A percentile compares a stretch with the other conserved stretches of the same genome.
These are phyloP conservation scores for Eupsittula cactorum DNA, from an alignment of 2,113 vertebrate genomes.

Conservation along the genomic window DNA sequence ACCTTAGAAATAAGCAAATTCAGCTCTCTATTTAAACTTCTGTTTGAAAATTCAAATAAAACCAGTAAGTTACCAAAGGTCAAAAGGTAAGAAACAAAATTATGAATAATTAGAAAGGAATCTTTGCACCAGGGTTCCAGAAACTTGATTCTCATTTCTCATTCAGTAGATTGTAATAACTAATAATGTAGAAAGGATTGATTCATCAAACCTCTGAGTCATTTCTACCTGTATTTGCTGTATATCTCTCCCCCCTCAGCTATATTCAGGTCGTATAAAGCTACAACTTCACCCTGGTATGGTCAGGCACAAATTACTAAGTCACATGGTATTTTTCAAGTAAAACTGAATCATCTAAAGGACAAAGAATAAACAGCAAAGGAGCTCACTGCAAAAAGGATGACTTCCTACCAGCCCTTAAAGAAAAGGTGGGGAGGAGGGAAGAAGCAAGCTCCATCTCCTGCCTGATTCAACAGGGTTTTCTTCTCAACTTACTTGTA, in stretches of 20 bases:
- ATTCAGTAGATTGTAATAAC: background rate
- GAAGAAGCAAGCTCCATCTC: background rate
- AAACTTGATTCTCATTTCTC: background rate
- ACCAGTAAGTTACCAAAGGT: background rate
- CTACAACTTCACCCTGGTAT: conserved; percentile 2
- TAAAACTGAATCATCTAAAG: conserved; percentile 60
- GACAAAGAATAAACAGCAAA: conserved; percentile 44
- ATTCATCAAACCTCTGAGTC: background rate
- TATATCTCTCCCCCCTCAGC: background rate
- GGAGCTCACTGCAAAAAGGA: conserved; percentile 26
- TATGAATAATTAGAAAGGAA: background rate
- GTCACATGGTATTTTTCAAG: conserved; percentile 59
- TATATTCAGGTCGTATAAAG: conserved; percentile 23
- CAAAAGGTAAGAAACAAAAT: background rate
- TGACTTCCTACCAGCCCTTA: conserved; percentile 6
- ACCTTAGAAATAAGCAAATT: background rate
- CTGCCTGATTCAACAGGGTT: background rate
- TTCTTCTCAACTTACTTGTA: conserved; percentile 2
- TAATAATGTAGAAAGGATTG: conserved; percentile 9
- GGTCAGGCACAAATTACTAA: conserved; percentile 50
- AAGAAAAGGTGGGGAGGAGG: background rate
- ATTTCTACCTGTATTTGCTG: conserved; percentile 31
- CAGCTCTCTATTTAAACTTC: background rate
- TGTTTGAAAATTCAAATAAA: background rate
- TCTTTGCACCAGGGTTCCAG: background rate